These are phyloP conservation scores for Toxonevra muliebris DNA, from an alignment of 2,888 invertebrate species.

Conservation along the genomic window DNA sequence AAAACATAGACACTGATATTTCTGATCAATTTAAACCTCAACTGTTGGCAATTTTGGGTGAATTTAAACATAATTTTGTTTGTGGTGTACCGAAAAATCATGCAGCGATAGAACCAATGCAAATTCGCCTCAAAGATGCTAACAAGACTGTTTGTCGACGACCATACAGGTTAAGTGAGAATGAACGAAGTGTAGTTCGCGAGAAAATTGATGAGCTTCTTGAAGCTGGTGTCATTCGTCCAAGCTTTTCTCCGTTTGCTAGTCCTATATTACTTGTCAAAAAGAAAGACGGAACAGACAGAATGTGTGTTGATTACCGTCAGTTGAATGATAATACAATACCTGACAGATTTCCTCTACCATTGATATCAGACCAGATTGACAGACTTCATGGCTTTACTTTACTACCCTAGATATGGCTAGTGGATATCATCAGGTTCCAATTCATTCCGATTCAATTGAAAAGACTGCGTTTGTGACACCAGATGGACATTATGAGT, in stretches of 20 bases:
- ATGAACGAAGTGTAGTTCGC: background rate
- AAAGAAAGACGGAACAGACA: slow-evolving; percentile 19
- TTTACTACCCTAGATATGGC: slow-evolving; percentile 25
- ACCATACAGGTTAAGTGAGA: background rate
- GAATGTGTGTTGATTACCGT: too few species aligned
- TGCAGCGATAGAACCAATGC: too few species aligned
- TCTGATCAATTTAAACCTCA: slow-evolving; percentile 9
- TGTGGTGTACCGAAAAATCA: too few species aligned
- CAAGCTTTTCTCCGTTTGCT: slow-evolving; percentile 26
- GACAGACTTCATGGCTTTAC: background rate
- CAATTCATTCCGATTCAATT: slow-evolving; percentile 24
- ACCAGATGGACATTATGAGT: slow-evolving; percentile 29
- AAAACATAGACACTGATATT: slow-evolving; percentile 10
- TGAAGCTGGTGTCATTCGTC: background rate
- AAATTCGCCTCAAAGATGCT: too few species aligned
- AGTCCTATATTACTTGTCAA: slow-evolving; percentile 20
- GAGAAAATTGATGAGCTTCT: slow-evolving; percentile 3
- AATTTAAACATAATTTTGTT: background rate
- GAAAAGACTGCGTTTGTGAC: slow-evolving; percentile 33
- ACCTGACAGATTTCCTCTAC: slow-evolving; percentile 8
- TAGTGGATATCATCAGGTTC: slow-evolving; percentile 33
- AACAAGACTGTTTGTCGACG: slow-evolving; percentile 8
- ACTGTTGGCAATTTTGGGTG: slow-evolving; percentile 11
- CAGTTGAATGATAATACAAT: too few species aligned
- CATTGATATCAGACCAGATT: slow-evolving; percentile 21